Base-by-base conservation (phyloP, 2,797 vertebrate species). In the Peromyscus eremicus region DNA sequence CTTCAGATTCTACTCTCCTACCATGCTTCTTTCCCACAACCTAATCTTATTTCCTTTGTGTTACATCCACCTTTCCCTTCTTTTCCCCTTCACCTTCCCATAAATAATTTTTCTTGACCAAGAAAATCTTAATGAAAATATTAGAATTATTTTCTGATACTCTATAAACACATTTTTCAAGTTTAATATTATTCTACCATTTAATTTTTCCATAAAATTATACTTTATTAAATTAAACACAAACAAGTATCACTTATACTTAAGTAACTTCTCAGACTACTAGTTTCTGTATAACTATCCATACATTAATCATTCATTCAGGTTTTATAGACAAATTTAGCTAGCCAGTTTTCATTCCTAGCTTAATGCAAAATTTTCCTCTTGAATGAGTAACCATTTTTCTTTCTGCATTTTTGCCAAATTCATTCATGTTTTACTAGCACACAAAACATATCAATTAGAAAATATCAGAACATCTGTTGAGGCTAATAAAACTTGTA, bases 391-490 rank as follows among this genome's bases (percentile, higher is more conserved):
- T 14, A 97, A 92, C 0, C 57, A 64, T 32, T 91, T 98, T 89
- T 73, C 64, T 76, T 94, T 23, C n/a, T 81, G 77, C 43, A 55
- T 19, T 79, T 97, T 85, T 91, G 16, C 66, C 73, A 93, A 97
- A 17, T 94, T 96, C 1, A 46, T 57, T 70, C 10, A 62, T 85
- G 5, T 16, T 79, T 91, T 95, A 29, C 34, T 75, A 21, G 91
- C 12, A 46, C 12, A 79, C 37, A 88, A 83, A 96, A 62, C 94
- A 86, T 11, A 94, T 93, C 37, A 40, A 27, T 77, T n/a, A 92
- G 49, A 95, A 97, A 97, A 98, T 83, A 37, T 13, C 52, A 97
- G 76, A 76, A 49, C 4, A 90, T 96, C 0, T 94, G 64, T 0
- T 0, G 0, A 40, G 64, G 46, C 27, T 52, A 94, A 82, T 96